A percentile compares a stretch with the other conserved stretches of the same genome.
phyloP scores from a whole-genome alignment of 1,140 invertebrate genomes.

The Drosophila biarmipes region DNA sequence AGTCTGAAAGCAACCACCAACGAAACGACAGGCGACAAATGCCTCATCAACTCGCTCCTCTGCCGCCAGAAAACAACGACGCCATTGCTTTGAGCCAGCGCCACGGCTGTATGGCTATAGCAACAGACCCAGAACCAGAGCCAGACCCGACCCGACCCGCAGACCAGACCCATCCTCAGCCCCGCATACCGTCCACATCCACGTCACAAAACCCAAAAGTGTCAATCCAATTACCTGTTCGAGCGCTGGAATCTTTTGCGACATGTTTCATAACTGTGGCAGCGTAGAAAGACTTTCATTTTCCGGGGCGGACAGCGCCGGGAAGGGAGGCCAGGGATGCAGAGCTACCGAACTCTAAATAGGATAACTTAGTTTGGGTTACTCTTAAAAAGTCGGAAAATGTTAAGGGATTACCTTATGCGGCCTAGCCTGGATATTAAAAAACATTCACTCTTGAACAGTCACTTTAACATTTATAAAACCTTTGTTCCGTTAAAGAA shows the following conservation, averaged over 20 bases:
- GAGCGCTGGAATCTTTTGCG: slow-evolving; percentile 82
- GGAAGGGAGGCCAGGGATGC: slow-evolving; percentile 24
- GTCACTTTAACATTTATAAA: no score
- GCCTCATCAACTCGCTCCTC: slow-evolving; percentile 71
- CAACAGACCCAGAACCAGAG: slow-evolving; percentile 9
- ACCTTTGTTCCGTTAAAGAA: no score
- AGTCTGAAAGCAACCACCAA: slow-evolving; percentile 64
- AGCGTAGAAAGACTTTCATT: slow-evolving; percentile 53
- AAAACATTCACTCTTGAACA: no score
- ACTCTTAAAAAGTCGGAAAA: not conserved
- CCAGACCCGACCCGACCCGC: not conserved
- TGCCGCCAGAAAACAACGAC: slow-evolving; percentile 35
- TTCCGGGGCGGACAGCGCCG: slow-evolving; percentile 21
- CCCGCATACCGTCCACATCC: slow-evolving; percentile 22
- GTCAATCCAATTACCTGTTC: slow-evolving; percentile 83
- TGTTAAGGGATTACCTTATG: not conserved
- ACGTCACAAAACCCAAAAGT: slow-evolving; percentile 77
- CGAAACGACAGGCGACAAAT: slow-evolving; percentile 60
- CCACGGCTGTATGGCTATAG: slow-evolving; percentile 19
- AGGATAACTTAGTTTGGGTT: slow-evolving; percentile 11
- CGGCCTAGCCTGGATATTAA: not conserved
- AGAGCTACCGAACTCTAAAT: not conserved
- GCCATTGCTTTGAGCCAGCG: slow-evolving; percentile 29
- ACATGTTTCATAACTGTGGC: slow-evolving; percentile 80
- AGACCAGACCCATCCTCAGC: slow-evolving; percentile 18